Conservation (phyloP, 2,888 invertebrate species). For the Tipula vernalis region DNA sequence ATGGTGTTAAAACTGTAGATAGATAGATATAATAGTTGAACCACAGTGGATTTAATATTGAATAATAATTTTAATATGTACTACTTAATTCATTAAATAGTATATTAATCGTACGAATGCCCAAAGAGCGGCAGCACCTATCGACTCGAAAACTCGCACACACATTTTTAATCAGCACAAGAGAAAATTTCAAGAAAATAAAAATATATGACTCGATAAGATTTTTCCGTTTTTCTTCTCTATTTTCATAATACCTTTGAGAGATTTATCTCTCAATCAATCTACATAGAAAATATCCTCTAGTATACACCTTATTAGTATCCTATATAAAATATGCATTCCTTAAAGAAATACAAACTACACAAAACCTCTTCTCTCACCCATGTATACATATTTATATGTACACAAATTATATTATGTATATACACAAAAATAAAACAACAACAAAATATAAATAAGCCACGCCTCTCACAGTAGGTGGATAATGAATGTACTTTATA, state of each 20-base stretch:
- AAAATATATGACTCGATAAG: neutral
- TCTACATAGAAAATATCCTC: neutral
- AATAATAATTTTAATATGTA: neutral
- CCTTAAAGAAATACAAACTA: neutral
- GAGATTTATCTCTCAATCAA: neutral
- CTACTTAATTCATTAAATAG: neutral
- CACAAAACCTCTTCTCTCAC: neutral
- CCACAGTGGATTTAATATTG: too few relatives aligned
- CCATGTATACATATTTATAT: neutral
- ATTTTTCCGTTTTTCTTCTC: neutral
- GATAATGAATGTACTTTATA: slow-evolving; percentile 6
- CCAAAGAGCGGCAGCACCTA: neutral
- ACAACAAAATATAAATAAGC: neutral
- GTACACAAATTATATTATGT: neutral
- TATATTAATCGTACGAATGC: neutral
- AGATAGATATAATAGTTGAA: too few relatives aligned
- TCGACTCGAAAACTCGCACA: neutral
- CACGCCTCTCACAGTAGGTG: slow-evolving; percentile 8
- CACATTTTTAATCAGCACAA: neutral
- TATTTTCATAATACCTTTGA: neutral
- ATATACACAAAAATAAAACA: neutral
- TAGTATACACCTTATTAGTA: neutral
- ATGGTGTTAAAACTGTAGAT: too few relatives aligned
- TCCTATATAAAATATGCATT: neutral
- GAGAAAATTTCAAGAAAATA: neutral